These are phyloP conservation scores for Leptopterna dolabrata DNA, from an alignment of 2,888 invertebrate species.

Conservation along the genomic window DNA sequence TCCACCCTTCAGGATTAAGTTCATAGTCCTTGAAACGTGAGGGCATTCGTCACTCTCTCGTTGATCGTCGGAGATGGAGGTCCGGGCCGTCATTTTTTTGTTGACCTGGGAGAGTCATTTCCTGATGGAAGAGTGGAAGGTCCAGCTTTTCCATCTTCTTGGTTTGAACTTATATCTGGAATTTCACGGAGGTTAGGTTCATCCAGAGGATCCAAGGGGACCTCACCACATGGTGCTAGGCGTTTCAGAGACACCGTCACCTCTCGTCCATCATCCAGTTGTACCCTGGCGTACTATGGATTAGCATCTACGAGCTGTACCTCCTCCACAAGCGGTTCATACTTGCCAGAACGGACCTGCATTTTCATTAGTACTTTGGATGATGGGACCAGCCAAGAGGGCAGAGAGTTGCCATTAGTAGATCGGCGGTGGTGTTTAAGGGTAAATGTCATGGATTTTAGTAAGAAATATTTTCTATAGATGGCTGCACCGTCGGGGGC, in stretches of 20 bases:
- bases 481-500: too few relatives aligned
- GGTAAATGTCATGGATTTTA: too few relatives aligned
- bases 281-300: neutral
- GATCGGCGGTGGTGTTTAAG: too few relatives aligned
- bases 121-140: too few relatives aligned
- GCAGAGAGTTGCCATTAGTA: neutral
- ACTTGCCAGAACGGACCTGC: neutral
- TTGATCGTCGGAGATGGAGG: too few relatives aligned
- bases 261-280: slow-evolving; percentile 1
- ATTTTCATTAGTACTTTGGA: slow-evolving; percentile 3
- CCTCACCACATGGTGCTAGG: neutral
- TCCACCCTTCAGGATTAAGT: too few relatives aligned
- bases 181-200: neutral
- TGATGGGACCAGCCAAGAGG: slow-evolving; percentile 28
- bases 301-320: neutral
- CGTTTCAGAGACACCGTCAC: slow-evolving; percentile 11
- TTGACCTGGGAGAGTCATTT: too few relatives aligned
- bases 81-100: too few relatives aligned
- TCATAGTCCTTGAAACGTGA: too few relatives aligned
- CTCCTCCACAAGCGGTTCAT: neutral
- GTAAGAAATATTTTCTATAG: too few relatives aligned
- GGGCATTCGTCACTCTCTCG: too few relatives aligned
- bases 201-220: neutral
- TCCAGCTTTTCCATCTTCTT: neutral
- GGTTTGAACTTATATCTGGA: neutral